Evolutionary conservation across 2,113 vertebrate species (phyloP).

Genomic region (Lanius ludovicianus): DNA sequence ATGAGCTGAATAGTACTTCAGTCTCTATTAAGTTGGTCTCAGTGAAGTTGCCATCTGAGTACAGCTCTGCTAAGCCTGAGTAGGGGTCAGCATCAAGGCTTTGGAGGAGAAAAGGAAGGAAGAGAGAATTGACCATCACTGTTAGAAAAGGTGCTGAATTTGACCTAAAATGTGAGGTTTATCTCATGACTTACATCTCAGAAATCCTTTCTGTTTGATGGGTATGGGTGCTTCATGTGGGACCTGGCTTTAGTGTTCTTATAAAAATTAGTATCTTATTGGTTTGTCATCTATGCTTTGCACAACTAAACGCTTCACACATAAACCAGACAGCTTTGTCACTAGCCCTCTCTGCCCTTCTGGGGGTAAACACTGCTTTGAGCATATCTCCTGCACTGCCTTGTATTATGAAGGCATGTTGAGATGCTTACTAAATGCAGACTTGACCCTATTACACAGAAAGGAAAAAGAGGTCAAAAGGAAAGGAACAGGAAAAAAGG

Average conservation of each 20-base stretch:
- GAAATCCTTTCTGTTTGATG: neutral
- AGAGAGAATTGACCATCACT: neutral
- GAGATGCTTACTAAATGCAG: neutral
- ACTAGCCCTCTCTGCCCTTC: neutral
- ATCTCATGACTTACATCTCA: neutral
- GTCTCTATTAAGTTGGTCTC: neutral
- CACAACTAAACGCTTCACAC: neutral
- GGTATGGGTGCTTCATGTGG: neutral
- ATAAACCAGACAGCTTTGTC: neutral
- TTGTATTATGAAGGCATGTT: neutral
- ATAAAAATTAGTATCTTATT: neutral
- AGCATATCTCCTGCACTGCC: neutral
- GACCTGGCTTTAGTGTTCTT: neutral
- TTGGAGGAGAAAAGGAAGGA: neutral
- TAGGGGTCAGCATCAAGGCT: neutral
- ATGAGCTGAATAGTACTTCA: neutral
- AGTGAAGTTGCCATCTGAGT: neutral
- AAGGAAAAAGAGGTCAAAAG: neutral
- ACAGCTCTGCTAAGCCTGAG: neutral
- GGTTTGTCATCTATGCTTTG: neutral
- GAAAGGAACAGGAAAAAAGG: neutral
- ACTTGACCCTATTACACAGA: neutral
- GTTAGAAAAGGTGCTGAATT: neutral
- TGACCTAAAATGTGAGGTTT: neutral
- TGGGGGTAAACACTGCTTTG: neutral